Evolutionary conservation across 2,888 invertebrate genomes (phyloP), one percentile per base, ranked within the genome.

Genomic region (Litoditis marina): DNA sequence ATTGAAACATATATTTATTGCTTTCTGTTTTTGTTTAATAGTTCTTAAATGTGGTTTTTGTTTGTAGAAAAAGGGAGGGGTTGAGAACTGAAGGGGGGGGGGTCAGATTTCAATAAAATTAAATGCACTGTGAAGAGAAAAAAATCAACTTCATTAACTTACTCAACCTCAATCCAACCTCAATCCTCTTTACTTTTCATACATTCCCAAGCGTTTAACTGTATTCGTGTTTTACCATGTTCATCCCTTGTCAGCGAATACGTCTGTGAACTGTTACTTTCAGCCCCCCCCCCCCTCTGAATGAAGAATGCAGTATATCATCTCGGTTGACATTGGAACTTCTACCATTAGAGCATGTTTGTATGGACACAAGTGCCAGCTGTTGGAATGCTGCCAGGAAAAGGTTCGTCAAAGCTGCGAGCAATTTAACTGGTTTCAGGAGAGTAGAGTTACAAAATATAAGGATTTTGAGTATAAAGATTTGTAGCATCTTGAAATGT

Each of bases 311-410:
- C n/a, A 22, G 16, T 65, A 60, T 46, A 60, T 77, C 11, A 56
- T 77, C 2, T 60, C 74, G 4, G 73, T 78, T 8, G 80, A 79
- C 56, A 71, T 79, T 27, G 79, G 79, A 16, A 80, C 80, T 16
- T 76, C 79, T 1, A 78, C 74, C 8, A 76, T 80, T 47, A 57
- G 78, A 22, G 73, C 76, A 13, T 78, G 78, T 49, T 59, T 79
- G 7, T 80, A 73, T 62, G 76, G 76, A 53, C 55, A 55, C 13
- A 58, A 67, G 7, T 72, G 73, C 50, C 50, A 54, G 19, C 56
- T 68, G n/a, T 22, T 53, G 13, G 65, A 34, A 25, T 57, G 47
- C 49, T 47, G 28, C 19, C 59, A 72, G 22, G 71, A 69, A 53
- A 59, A 64, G 49, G 72, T 72, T 56, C 3, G 53, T 44, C 25